These are phyloP conservation scores for Chiloscyllium plagiosum DNA, from an alignment of 2,113 vertebrate genomes.

Conservation along the genomic window DNA sequence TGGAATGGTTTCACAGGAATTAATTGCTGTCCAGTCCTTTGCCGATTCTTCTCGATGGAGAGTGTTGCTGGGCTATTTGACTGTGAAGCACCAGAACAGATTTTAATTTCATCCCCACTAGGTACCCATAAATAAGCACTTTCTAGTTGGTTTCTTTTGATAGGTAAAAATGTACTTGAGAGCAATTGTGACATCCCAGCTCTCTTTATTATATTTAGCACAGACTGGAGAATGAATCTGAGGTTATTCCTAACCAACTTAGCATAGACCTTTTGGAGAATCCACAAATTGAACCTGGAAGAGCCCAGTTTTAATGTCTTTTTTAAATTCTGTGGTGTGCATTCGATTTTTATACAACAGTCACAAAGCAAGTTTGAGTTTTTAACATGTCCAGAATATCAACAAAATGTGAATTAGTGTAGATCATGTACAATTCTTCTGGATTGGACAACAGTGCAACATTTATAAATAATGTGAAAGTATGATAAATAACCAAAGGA, in stretches of 20 bases:
- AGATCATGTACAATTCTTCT: neutral
- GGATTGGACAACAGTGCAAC: constrained; percentile 8
- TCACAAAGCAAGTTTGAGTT: neutral
- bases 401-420: neutral
- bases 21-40: neutral
- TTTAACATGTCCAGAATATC: neutral
- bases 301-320: neutral
- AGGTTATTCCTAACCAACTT: neutral
- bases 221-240: neutral
- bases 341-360: neutral
- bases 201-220: neutral
- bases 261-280: neutral
- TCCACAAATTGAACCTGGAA: neutral
- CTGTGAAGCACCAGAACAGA: neutral
- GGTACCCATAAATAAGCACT: neutral
- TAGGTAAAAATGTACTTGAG: neutral
- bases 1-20: neutral
- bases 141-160: neutral
- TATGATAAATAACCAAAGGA: neutral
- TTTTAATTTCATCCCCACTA: neutral
- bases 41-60: neutral
- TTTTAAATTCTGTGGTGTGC: neutral
- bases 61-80: neutral
- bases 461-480: neutral
- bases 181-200: neutral